A percentile compares a stretch with the other conserved stretches of the same genome.
Conservation (phyloP, 2,113 vertebrate species). For the Lamprotornis superbus region DNA sequence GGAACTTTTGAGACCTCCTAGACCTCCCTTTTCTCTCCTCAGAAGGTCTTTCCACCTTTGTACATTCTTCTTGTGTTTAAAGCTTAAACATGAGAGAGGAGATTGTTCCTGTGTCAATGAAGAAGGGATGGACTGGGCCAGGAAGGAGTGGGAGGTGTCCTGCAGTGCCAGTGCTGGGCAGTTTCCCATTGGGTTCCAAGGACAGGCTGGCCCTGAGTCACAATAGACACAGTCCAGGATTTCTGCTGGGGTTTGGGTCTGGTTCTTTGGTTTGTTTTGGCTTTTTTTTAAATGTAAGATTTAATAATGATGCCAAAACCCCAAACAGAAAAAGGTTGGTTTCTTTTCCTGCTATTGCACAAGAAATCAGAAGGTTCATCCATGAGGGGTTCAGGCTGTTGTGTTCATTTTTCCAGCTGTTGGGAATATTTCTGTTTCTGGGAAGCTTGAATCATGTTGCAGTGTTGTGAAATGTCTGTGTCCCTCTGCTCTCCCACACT, state of each 20-base stretch:
- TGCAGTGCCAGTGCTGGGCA: background rate
- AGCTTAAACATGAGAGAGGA: background rate
- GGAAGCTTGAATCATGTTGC: background rate
- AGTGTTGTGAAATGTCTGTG: background rate
- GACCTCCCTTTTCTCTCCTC: background rate
- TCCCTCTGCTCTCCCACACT: background rate
- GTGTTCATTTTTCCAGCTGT: background rate
- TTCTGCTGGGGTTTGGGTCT: background rate
- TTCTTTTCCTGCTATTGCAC: background rate
- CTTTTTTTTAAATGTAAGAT: background rate
- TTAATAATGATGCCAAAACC: background rate
- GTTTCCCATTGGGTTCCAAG: constrained; percentile 34
- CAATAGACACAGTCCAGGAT: background rate
- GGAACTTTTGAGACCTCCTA: background rate
- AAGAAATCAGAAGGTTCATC: background rate
- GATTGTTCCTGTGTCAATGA: background rate
- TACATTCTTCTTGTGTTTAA: background rate
- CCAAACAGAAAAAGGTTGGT: background rate
- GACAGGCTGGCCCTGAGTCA: constrained; percentile 1
- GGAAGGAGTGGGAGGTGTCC: fast-evolving
- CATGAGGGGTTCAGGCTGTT: background rate
- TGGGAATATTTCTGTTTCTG: background rate
- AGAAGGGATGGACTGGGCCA: background rate
- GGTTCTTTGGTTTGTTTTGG: background rate
- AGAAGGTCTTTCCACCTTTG: background rate